Base-by-base conservation (phyloP, 1,140 invertebrate species). In the Pseudobourletiella spinata region DNA sequence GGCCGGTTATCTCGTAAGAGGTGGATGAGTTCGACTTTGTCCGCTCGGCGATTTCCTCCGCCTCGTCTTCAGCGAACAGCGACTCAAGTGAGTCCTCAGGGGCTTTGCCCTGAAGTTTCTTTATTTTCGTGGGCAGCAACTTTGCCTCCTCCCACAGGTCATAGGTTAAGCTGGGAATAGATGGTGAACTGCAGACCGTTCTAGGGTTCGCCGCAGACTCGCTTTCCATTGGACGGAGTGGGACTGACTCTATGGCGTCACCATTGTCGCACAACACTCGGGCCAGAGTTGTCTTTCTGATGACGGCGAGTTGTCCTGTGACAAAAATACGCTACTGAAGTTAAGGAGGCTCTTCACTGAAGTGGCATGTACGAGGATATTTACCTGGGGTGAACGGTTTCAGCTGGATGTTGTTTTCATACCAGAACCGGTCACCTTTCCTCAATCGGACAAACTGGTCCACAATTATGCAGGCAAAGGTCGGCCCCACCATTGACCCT, bases 201-300 rank as follows among this genome's bases (percentile, higher is more conserved):
- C 11, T 39, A 39, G 35, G 35, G 35, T 39, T 39, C 35, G 11
- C 35, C n/a, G 11, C 35, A 39, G 35, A 39, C 35, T 11, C n/a
- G 11, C n/a, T 11, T 39, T 39, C 35, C n/a, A 39, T 11, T 11
- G 35, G 35, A 11, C 35, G 35, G 35, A n/a, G n/a, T 39, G 35
- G n/a, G n/a, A 39, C n/a, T 11, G 11, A 11, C n/a, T 80, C 77
- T 2, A 94, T 77, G 2, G 82, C 78, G 66, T 89, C 87, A 1
- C 87, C 83, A 76, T 91, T 97, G 61, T 91, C 85, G 72, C 95
- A 99, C 42, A 98, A 86, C 3, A 98, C 80, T 32, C 83, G 79
- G 0, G 91, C 86, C 15, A 99, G 74, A 1, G 83, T 84, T 1
- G 84, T 85, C 72, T 90, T 91, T 28, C 90, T 82, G 22, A 98